A percentile compares a stretch with the other conserved stretches of the same genome.
Evolutionary conservation across 2,113 vertebrate genomes (phyloP).

Genomic region (Lasiurus cinereus): DNA sequence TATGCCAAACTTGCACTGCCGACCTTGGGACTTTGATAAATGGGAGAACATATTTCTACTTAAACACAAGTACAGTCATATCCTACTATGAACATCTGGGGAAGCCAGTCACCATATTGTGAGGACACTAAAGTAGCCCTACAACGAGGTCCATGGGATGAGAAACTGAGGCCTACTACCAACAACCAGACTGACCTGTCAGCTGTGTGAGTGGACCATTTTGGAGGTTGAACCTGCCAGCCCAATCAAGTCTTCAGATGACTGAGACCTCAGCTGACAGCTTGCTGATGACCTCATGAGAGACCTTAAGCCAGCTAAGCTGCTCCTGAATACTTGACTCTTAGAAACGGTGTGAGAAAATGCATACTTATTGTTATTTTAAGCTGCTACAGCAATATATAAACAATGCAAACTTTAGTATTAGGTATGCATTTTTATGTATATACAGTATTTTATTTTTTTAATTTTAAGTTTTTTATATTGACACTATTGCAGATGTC

Average conservation of each 20-base stretch:
- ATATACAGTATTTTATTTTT: background rate
- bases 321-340: background rate
- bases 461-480: background rate
- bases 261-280: background rate
- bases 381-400: background rate
- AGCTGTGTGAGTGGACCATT: background rate
- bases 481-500: background rate
- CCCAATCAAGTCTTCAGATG: background rate
- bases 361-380: constrained; percentile 3
- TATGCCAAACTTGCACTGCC: fast-evolving
- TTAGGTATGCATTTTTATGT: background rate
- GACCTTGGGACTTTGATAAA: background rate
- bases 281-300: background rate
- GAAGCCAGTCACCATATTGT: background rate
- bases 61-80: background rate
- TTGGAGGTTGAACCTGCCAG: background rate
- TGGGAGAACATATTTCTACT: background rate
- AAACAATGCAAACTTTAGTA: background rate
- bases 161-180: background rate
- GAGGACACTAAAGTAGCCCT: background rate
- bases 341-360: background rate
- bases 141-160: fast-evolving
- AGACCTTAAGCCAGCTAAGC: background rate
- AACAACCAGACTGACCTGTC: background rate
- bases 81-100: background rate